Evolutionary conservation across 2,888 invertebrate genomes (phyloP).

Genomic region (Ormyrus rosae): DNA sequence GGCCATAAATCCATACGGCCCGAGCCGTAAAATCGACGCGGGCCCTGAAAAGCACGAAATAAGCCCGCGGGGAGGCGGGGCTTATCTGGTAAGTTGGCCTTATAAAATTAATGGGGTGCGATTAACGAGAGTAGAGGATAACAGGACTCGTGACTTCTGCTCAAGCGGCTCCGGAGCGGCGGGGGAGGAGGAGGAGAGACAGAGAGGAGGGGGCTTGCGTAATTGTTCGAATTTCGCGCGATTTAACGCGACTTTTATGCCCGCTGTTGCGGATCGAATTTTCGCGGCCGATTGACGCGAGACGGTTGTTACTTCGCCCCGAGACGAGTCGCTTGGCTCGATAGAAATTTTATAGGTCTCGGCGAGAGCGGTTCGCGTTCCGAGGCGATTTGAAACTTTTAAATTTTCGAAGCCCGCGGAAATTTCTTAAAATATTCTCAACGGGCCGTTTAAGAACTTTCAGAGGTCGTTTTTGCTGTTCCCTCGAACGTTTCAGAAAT

Average conservation of each 20-base stretch:
- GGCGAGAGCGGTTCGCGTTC: too few relatives aligned
- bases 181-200: background rate
- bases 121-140: background rate
- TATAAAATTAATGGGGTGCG: constrained; percentile 35
- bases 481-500: too few relatives aligned
- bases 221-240: background rate
- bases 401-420: too few relatives aligned
- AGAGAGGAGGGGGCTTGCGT: background rate
- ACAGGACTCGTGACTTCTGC: background rate
- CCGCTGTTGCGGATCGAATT: constrained; percentile 1
- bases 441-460: too few relatives aligned
- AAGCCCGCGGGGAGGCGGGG: background rate
- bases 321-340: too few relatives aligned
- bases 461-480: too few relatives aligned
- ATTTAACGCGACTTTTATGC: constrained; percentile 22
- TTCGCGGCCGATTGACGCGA: background rate
- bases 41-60: background rate
- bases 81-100: constrained; percentile 19
- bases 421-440: too few relatives aligned
- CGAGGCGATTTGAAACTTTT: too few relatives aligned
- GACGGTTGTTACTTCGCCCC: too few relatives aligned
- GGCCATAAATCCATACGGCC: too few relatives aligned
- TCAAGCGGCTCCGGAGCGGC: background rate
- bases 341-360: too few relatives aligned
- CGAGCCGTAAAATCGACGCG: too few relatives aligned